These are phyloP conservation scores for Shinisaurus crocodilurus DNA, from an alignment of 2,113 vertebrate genomes.

Conservation along the genomic window DNA sequence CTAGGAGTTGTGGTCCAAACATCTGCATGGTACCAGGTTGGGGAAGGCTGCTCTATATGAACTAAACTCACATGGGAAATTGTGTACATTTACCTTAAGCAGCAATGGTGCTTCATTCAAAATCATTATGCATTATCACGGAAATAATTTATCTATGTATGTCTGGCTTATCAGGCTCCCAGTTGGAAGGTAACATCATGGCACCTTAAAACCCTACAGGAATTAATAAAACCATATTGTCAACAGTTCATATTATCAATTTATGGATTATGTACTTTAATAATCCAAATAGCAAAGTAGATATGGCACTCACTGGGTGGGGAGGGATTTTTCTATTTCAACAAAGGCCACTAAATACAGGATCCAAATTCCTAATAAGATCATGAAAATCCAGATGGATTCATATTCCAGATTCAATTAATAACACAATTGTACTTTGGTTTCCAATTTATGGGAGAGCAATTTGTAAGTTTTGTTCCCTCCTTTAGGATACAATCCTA, in stretches of 20 bases:
- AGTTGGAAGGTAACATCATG: constrained; percentile 3
- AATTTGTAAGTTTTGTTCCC: neutral
- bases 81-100: constrained; percentile 12
- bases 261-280: constrained; percentile 43
- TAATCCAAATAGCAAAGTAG: constrained; percentile 53
- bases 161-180: constrained; percentile 17
- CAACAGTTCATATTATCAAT: constrained; percentile 40
- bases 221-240: constrained; percentile 48
- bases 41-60: neutral
- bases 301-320: constrained; percentile 21
- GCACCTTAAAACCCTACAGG: constrained; percentile 43
- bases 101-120: constrained; percentile 19
- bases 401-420: constrained; percentile 43
- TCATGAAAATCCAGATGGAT: constrained; percentile 28
- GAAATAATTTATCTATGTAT: neutral
- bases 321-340: constrained; percentile 47
- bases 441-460: neutral
- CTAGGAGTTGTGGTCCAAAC: too few relatives aligned
- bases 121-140: neutral
- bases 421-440: constrained; percentile 17
- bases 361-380: constrained; percentile 43
- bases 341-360: constrained; percentile 43
- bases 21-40: too few relatives aligned
- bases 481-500: too few relatives aligned
- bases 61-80: neutral